Evolutionary conservation across 2,888 invertebrate species (phyloP).

Genomic region (Seira sanloemensis): DNA sequence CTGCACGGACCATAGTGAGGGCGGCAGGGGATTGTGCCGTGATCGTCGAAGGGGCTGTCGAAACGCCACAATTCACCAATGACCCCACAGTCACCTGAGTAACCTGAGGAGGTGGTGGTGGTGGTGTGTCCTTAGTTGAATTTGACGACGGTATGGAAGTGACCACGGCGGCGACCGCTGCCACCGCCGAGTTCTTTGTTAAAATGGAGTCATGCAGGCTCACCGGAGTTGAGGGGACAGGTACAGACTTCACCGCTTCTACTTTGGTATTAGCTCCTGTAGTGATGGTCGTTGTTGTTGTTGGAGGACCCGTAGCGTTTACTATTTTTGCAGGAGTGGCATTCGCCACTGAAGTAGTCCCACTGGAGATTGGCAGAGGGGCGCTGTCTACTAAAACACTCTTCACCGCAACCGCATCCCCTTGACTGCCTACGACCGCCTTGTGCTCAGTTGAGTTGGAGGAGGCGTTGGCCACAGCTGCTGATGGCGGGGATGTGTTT

Average conservation of each 20-base stretch:
- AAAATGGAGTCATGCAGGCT: neutral
- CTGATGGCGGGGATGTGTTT: neutral
- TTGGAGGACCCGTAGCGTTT: neutral
- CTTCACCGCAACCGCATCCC: neutral
- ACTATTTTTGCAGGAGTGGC: neutral
- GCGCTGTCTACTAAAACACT: neutral
- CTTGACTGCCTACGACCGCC: neutral
- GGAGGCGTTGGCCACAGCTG: neutral
- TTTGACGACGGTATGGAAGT: neutral
- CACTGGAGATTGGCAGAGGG: neutral
- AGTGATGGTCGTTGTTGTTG: neutral
- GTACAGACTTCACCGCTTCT: neutral
- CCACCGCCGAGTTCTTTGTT: slow-evolving; percentile 27
- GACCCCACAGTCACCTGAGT: slow-evolving; percentile 77
- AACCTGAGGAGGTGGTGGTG: slow-evolving; percentile 79
- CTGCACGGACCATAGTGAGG: neutral
- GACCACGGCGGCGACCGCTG: slow-evolving; percentile 28
- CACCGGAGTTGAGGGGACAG: neutral
- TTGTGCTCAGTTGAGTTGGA: neutral
- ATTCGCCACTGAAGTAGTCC: too few species aligned
- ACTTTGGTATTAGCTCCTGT: neutral
- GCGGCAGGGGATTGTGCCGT: slow-evolving; percentile 1
- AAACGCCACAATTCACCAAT: slow-evolving; percentile 12
- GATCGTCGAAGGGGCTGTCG: neutral
- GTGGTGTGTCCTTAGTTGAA: slow-evolving; percentile 74